A percentile compares a stretch with the other conserved stretches of the same genome.
phyloP scores from a whole-genome alignment of 2,797 vertebrate species.

The Mormyrus proboscirostris region DNA sequence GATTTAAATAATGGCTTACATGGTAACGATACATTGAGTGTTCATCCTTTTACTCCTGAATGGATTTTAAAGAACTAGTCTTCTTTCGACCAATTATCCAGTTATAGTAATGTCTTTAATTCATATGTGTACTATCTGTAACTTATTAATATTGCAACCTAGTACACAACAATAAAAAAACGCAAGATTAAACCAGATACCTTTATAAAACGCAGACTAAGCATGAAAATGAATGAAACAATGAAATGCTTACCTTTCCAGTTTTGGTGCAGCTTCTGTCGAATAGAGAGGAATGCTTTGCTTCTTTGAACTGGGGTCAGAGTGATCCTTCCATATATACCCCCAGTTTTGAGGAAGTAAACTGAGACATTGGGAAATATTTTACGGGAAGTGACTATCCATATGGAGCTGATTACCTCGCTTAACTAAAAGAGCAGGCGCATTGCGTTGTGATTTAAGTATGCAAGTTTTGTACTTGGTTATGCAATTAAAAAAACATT shows the following conservation, averaged over 20 bases:
- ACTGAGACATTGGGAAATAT: conserved; percentile 33
- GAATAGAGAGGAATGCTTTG: conserved; percentile 14
- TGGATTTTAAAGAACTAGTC: not conserved
- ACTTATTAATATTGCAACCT: not conserved
- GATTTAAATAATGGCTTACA: not conserved
- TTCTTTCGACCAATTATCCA: not conserved
- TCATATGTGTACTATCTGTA: not conserved
- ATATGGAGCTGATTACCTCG: conserved; percentile 51
- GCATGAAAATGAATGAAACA: not conserved
- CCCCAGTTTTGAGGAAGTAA: conserved; percentile 57
- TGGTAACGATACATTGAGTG: not conserved
- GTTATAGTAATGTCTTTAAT: not conserved
- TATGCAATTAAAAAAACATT: not conserved
- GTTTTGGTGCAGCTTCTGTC: not conserved
- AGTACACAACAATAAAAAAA: not conserved
- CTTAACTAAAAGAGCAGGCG: conserved; percentile 18
- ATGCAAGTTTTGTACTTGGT: not conserved
- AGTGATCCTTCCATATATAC: conserved; percentile 45
- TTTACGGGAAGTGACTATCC: conserved; percentile 33
- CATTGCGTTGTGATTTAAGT: conserved; percentile 40
- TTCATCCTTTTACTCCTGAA: not conserved
- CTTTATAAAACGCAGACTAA: not conserved
- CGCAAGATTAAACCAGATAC: too few relatives aligned
- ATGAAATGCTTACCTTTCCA: conserved; percentile 13
- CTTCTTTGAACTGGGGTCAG: conserved; percentile 37